Base-by-base conservation (phyloP, 2,113 vertebrate species). In the Neolamprologus modestus region DNA sequence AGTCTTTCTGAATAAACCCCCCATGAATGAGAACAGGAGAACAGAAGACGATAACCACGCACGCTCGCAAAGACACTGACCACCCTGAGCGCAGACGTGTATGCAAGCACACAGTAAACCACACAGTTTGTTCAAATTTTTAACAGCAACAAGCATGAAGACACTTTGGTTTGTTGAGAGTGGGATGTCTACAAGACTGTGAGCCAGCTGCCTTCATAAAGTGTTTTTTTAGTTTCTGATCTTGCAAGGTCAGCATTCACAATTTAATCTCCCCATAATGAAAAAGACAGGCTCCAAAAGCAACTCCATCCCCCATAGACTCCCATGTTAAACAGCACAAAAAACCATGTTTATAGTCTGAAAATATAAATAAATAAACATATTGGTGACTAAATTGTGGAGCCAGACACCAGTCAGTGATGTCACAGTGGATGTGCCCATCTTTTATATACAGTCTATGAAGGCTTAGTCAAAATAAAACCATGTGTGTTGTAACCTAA, bases 1-100 rank as follows among this genome's bases (percentile, higher is more conserved):
- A 87, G 24, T 52, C 63, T 89, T 89, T 92, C 91, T 95, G 91
- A 94, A 94, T 92, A 95, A 94, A 94, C 89, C 81, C n/a, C 16
- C 73, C 9, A 79, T 89, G 90, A 92, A 92, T 91, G 92, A 89
- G 82, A 73, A 14, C 54, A 50, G 87, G 50, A 61, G 14, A 93
- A 82, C 17, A 68, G 57, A 50, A 28, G 54, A 82, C 16, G 4
- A 63, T 61, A 76, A 81, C 52, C 50, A 52, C n/a, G 17, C 53
- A 81, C 1, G 47, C 76, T 19, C 50, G 63, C 82, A 45, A 6
- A 79, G 6, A 63, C 82, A n/a, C 21, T 54, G 66, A 82, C 81
- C 90, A 82, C 90, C 85, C 76, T 42, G 59, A 61, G 63, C 28
- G 66, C 90, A 47, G 85, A 92, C 50, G 47, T 84, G 87, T 71